Evolutionary conservation across 2,113 vertebrate genomes (phyloP).

Genomic region (Bufo bufo): DNA sequence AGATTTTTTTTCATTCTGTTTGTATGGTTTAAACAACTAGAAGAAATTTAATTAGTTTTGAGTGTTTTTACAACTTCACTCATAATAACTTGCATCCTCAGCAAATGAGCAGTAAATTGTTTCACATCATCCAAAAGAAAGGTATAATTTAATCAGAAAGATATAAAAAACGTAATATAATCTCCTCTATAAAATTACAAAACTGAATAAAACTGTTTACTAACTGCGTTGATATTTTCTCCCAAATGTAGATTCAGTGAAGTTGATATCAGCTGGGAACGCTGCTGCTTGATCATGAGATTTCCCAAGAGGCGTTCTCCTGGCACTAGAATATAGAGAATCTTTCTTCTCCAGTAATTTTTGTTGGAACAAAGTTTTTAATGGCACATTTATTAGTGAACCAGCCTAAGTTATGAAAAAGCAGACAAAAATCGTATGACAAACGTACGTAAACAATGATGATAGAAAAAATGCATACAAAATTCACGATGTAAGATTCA

Average conservation of each 20-base stretch:
- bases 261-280: constrained; percentile 73
- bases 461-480: neutral
- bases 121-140: neutral
- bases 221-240: constrained; percentile 66
- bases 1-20: neutral
- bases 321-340: constrained; percentile 70
- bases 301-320: constrained; percentile 73
- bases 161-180: neutral
- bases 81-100: neutral
- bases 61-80: neutral
- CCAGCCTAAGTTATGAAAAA: constrained; percentile 69
- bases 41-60: neutral
- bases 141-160: neutral
- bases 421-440: neutral
- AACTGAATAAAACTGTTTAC: neutral
- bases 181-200: neutral
- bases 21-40: neutral
- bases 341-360: constrained; percentile 76
- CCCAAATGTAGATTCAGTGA: constrained; percentile 76
- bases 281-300: constrained; percentile 68
- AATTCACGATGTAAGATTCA: neutral
- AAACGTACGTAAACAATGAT: neutral
- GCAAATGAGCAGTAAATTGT: neutral
- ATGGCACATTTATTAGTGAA: constrained; percentile 73
- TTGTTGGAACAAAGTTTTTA: constrained; percentile 78